These are phyloP conservation scores for Clarias laeviceps DNA, from an alignment of 2,797 vertebrate species.

Conservation along the genomic window DNA sequence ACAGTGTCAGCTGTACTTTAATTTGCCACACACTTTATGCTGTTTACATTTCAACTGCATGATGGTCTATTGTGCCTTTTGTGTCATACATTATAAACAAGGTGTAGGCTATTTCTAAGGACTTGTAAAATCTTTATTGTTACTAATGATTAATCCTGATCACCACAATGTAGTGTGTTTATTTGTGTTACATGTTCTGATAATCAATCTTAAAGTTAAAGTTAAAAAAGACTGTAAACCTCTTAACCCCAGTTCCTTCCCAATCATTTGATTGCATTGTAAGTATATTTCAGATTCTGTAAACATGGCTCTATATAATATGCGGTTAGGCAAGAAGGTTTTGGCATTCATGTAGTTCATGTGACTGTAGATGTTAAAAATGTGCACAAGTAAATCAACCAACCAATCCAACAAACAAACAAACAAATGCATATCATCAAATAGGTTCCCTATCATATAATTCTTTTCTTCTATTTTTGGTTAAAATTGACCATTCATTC, in stretches of 20 bases:
- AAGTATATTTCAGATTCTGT: not conserved
- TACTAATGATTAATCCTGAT: not conserved
- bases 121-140: not conserved
- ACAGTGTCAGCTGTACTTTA: not conserved
- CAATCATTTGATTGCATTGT: not conserved
- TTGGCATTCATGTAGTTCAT: not conserved
- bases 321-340: not conserved
- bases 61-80: too few relatives aligned
- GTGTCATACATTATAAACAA: not conserved
- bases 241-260: not conserved
- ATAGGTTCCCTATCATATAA: not conserved
- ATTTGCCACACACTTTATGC: constrained; percentile 12
- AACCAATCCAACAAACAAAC: not conserved
- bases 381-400: not conserved
- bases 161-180: not conserved
- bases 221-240: not conserved
- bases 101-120: not conserved
- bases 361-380: not conserved
- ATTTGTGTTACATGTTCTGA: not conserved
- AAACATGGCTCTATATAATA: not conserved
- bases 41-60: constrained; percentile 15
- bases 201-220: not conserved
- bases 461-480: not conserved
- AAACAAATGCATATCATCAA: not conserved
- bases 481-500: not conserved